Base-by-base conservation (phyloP, 2,797 vertebrate genomes). In the Manis pentadactyla region DNA sequence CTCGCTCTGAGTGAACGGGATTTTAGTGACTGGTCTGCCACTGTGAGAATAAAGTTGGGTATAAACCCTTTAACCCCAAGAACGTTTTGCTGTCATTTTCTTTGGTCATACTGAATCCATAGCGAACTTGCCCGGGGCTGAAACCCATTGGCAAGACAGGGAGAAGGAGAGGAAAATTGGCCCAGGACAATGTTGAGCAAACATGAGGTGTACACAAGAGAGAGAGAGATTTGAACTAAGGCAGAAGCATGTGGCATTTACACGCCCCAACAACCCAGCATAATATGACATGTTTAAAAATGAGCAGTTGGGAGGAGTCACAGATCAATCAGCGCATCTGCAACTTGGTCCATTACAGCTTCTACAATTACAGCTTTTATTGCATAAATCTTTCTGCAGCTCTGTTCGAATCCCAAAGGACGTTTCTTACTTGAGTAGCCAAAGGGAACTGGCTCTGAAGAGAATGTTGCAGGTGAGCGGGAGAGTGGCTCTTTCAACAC, bases 391-490 rank as follows among this genome's bases (percentile, higher is more conserved):
- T 82, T 61, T 6, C 97, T 98, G 42, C 96, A 99, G 98, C 95
- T 99, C 98, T 95, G 89, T 99, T 96, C 91, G 63, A 68, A 97
- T 98, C 97, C 99, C 98, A 69, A 99, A 98, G 92, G 98, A 99
- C 61, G 57, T 97, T 55, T 98, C 98, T 89, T 98, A 96, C 97
- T 99, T 99, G 93, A 98, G 98, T 94, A 98, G 95, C 96, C 98
- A 99, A 98, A 98, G 98, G 68, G 98, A 99, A 66, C 87, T 98
- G 73, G 93, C 97, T 7, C 92, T 99, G 49, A 99, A 98, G 92
- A 99, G 97, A 97, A 98, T 81, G 2, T 98, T 99, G 68, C 93
- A 98, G 97, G 98, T 99, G 97, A 97, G 90, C 87, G 53, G 10
- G 66, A 59, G 7, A 74, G 3, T 31, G 18, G 39, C 18, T n/a